A percentile compares a stretch with the other conserved stretches of the same genome.
These are phyloP conservation scores for Drosophila tanythrix DNA, from an alignment of 2,888 invertebrate genomes.

Conservation along the genomic window DNA sequence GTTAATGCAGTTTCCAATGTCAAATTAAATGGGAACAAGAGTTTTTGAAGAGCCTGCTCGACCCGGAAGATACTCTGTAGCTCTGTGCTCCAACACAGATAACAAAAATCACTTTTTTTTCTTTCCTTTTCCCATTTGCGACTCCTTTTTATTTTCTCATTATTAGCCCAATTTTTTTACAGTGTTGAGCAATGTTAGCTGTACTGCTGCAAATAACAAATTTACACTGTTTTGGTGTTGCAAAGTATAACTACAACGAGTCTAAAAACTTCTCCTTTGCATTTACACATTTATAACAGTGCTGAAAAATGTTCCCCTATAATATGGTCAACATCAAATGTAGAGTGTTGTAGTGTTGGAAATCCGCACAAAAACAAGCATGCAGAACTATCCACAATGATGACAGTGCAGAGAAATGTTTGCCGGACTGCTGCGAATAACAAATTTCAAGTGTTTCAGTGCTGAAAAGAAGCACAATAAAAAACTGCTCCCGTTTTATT, in stretches of 20 bases:
- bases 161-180: not conserved
- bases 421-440: not conserved
- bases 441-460: not conserved
- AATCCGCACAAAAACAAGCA: not conserved
- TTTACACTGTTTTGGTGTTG: not conserved
- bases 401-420: not conserved
- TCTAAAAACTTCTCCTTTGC: too few relatives aligned
- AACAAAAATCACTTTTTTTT: not conserved
- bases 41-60: not conserved
- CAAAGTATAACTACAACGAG: not conserved
- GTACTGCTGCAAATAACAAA: not conserved
- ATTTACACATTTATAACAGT: too few relatives aligned
- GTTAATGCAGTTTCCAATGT: not conserved
- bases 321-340: not conserved
- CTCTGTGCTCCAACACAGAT: not conserved
- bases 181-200: not conserved
- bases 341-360: not conserved
- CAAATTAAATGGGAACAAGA: not conserved
- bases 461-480: not conserved
- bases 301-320: not conserved
- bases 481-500: not conserved
- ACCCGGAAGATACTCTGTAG: not conserved
- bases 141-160: not conserved
- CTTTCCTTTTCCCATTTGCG: not conserved
- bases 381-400: not conserved